Evolutionary conservation across 2,888 invertebrate genomes (phyloP).

Genomic region (Anarsia innoxiella): DNA sequence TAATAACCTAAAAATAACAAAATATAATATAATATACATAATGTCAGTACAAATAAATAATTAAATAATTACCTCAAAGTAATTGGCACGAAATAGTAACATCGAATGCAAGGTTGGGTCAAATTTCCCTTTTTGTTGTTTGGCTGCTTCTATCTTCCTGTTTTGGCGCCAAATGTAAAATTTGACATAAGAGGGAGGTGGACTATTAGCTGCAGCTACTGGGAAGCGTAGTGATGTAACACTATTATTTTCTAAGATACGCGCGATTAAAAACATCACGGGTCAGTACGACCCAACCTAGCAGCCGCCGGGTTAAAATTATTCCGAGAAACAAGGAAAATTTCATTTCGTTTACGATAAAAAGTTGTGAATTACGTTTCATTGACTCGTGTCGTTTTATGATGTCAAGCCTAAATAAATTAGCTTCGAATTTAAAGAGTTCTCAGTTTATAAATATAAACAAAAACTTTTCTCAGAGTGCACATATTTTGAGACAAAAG

Average conservation of each 20-base stretch:
- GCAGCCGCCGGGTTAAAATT: slow-evolving; percentile 1
- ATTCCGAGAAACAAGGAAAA: too few relatives aligned
- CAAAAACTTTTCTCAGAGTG: too few relatives aligned
- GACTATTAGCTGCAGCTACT: not conserved
- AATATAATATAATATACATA: not conserved
- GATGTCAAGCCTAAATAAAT: too few relatives aligned
- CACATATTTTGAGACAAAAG: too few relatives aligned
- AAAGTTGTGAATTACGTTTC: too few relatives aligned
- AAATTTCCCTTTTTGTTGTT: not conserved
- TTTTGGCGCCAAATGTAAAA: not conserved
- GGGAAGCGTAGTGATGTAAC: not conserved
- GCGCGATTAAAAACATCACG: slow-evolving; percentile 1
- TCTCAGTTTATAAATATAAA: too few relatives aligned
- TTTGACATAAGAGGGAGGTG: not conserved
- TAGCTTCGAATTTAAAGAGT: too few relatives aligned
- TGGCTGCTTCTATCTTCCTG: not conserved
- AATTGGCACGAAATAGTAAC: not conserved
- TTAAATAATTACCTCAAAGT: not conserved
- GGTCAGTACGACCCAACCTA: slow-evolving; percentile 1
- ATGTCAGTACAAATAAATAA: not conserved
- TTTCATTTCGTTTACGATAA: too few relatives aligned
- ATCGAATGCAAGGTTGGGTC: not conserved
- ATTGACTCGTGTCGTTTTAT: too few relatives aligned
- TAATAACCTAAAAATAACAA: not conserved
- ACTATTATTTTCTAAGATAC: not conserved